phyloP scores from a whole-genome alignment of 2,113 vertebrate genomes.

The Colaptes auratus region DNA sequence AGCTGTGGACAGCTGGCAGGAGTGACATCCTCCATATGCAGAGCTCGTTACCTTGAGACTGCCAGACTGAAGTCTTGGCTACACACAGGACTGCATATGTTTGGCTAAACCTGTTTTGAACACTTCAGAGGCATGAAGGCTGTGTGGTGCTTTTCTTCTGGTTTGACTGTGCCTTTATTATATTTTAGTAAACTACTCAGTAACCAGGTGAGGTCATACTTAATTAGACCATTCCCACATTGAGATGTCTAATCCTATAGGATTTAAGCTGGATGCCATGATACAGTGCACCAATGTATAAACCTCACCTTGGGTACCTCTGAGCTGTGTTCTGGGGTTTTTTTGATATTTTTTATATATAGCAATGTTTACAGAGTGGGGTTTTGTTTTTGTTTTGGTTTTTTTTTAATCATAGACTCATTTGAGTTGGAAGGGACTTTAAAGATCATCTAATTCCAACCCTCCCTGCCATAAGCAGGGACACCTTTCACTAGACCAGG shows the following conservation, averaged over 20 bases:
- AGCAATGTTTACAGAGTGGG: neutral
- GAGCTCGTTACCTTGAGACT: conserved; percentile 36
- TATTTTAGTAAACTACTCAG: neutral
- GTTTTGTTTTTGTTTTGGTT: no score
- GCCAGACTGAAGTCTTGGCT: conserved; percentile 55
- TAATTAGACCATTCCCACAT: neutral
- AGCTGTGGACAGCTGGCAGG: conserved; percentile 19
- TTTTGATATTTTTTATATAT: neutral
- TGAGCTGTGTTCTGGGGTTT: neutral
- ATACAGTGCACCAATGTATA: neutral
- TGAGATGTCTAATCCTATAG: neutral
- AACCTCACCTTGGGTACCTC: neutral
- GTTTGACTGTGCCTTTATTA: neutral
- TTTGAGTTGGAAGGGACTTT: no score
- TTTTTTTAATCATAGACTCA: no score
- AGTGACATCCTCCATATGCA: neutral
- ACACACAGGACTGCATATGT: conserved; percentile 14
- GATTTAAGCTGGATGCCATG: neutral
- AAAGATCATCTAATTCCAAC: no score
- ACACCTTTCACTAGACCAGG: no score
- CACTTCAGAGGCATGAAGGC: conserved; percentile 22
- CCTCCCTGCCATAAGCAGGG: no score
- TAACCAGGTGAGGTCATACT: neutral
- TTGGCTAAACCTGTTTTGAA: conserved; percentile 44
- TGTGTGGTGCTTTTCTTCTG: neutral